These are phyloP conservation scores for Drosophila neotestacea DNA, from an alignment of 2,888 invertebrate genomes.

Conservation along the genomic window DNA sequence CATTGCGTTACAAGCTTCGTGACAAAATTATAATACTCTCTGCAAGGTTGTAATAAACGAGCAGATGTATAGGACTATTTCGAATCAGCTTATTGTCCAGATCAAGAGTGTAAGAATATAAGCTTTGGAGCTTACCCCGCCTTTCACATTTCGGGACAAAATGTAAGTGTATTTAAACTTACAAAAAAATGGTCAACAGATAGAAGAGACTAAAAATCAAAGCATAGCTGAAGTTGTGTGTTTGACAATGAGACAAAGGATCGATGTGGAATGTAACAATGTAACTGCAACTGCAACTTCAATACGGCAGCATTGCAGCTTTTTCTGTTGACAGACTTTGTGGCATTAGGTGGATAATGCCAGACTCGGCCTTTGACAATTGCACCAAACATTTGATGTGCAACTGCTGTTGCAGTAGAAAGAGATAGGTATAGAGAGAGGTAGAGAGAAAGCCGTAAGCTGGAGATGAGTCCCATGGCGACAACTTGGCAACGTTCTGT, in stretches of 20 bases:
- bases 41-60: no score
- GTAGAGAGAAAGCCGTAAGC: not conserved
- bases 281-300: slow-evolving; percentile 1
- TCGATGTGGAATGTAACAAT: slow-evolving; percentile 14
- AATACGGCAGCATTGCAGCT: not conserved
- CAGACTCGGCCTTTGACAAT: not conserved
- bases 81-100: no score
- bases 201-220: not conserved
- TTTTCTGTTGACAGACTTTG: slow-evolving; percentile 2
- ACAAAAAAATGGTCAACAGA: not conserved
- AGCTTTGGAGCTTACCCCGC: no score
- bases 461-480: not conserved
- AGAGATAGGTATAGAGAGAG: not conserved
- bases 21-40: no score
- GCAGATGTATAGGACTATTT: no score
- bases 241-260: slow-evolving; percentile 1
- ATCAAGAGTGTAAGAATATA: no score
- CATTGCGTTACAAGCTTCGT: no score
- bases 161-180: not conserved
- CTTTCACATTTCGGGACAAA: no score
- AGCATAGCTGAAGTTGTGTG: not conserved
- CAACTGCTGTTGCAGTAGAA: not conserved
- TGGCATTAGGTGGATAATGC: slow-evolving; percentile 10
- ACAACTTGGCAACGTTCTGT: slow-evolving; percentile 16
- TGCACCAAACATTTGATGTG: not conserved